These are phyloP conservation scores for Mayetiola destructor DNA, from an alignment of 2,888 invertebrate species.

Conservation along the genomic window DNA sequence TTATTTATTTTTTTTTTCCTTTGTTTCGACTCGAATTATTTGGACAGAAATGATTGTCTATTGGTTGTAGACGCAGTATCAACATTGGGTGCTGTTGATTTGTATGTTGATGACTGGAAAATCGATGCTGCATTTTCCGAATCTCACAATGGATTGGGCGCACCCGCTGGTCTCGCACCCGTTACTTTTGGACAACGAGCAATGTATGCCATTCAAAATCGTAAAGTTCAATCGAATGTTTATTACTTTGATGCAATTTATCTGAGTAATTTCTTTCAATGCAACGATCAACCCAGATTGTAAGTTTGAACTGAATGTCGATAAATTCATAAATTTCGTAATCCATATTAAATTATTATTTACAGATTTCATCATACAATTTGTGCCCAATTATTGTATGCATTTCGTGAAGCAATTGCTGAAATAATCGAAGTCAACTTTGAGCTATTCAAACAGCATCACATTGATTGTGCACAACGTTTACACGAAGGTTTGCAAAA, in stretches of 20 bases:
- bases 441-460: slow-evolving; percentile 53
- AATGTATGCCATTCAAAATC: slow-evolving; percentile 39
- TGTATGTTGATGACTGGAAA: slow-evolving; percentile 54
- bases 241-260: slow-evolving; percentile 57
- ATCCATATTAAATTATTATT: background rate
- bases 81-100: slow-evolving; percentile 55
- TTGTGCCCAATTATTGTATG: slow-evolving; percentile 64
- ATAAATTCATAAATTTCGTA: background rate
- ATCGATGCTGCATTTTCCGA: slow-evolving; percentile 63
- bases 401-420: slow-evolving; percentile 62
- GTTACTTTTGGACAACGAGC: slow-evolving; percentile 58
- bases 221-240: slow-evolving; percentile 40
- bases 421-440: slow-evolving; percentile 58
- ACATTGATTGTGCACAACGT: slow-evolving; percentile 47
- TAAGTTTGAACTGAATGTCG: slow-evolving; percentile 18
- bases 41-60: slow-evolving; percentile 40
- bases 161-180: slow-evolving; percentile 60
- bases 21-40: too few species aligned
- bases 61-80: slow-evolving; percentile 64
- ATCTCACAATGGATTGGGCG: slow-evolving; percentile 63
- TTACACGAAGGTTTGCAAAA: slow-evolving; percentile 52
- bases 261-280: slow-evolving; percentile 64
- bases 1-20: background rate
- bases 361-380: slow-evolving; percentile 75
- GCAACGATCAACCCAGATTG: slow-evolving; percentile 46